phyloP scores from a whole-genome alignment of 2,113 vertebrate genomes.

The Hemicordylus capensis region DNA sequence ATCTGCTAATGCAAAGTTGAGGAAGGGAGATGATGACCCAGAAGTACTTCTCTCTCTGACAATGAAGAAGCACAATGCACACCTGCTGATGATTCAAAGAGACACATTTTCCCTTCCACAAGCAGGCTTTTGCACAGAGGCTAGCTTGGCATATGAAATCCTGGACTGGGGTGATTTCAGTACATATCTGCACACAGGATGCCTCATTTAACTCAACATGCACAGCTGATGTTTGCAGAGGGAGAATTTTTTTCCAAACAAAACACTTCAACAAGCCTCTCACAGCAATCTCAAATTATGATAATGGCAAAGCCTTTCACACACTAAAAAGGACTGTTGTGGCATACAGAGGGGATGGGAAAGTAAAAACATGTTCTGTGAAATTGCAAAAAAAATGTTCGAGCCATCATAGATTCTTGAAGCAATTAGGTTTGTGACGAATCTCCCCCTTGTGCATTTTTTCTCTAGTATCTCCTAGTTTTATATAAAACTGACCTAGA shows the following conservation, averaged over 20 bases:
- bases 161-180: background rate
- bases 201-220: background rate
- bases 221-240: background rate
- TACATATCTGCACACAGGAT: background rate
- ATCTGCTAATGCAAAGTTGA: background rate
- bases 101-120: background rate
- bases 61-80: background rate
- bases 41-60: background rate
- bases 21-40: background rate
- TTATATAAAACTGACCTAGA: too few species aligned
- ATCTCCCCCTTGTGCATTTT: background rate
- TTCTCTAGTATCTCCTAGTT: background rate
- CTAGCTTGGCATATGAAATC: background rate
- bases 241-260: background rate
- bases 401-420: background rate
- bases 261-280: background rate
- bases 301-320: background rate
- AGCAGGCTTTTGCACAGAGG: background rate
- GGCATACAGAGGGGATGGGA: background rate
- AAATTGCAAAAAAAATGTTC: background rate
- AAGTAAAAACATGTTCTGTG: background rate
- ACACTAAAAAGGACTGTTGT: background rate
- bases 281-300: background rate
- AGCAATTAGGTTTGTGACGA: background rate
- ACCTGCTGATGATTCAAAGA: background rate